A percentile compares a stretch with the other conserved stretches of the same genome.
Conservation (phyloP, 2,113 vertebrate genomes). For the Psilopsiagon aymara region DNA sequence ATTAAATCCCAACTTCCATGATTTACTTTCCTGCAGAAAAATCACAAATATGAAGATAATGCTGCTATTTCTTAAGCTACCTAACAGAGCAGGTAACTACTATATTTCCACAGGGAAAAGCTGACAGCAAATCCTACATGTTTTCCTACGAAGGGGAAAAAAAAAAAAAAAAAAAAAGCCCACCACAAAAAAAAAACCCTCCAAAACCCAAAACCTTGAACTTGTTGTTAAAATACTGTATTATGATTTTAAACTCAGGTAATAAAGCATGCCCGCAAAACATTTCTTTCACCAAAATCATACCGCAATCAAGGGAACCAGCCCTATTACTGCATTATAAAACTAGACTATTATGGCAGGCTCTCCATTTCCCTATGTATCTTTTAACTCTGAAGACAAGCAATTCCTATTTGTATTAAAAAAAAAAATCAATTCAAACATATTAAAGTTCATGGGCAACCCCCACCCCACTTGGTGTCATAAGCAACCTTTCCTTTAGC, state of each 20-base stretch:
- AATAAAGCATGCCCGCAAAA: slow-evolving; percentile 21
- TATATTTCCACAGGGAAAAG: slow-evolving; percentile 65
- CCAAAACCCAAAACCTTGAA: neutral
- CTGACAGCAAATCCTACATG: slow-evolving; percentile 16
- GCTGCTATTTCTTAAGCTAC: slow-evolving; percentile 54
- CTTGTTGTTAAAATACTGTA: slow-evolving; percentile 55
- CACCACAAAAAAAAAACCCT: neutral
- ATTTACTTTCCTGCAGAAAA: slow-evolving; percentile 8
- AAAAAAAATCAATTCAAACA: neutral
- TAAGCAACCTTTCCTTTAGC: neutral
- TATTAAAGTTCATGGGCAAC: neutral
- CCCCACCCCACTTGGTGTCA: neutral
- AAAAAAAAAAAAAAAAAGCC: neutral
- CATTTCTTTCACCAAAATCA: slow-evolving; percentile 51
- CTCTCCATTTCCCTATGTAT: neutral
- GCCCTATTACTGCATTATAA: slow-evolving; percentile 51
- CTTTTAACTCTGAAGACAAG: neutral
- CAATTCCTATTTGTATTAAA: neutral
- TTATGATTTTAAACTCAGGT: slow-evolving; percentile 55
- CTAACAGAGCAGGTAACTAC: slow-evolving; percentile 53
- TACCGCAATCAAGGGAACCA: slow-evolving; percentile 52
- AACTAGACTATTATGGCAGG: slow-evolving; percentile 41
- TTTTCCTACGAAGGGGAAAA: slow-evolving; percentile 6
- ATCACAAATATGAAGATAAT: neutral
- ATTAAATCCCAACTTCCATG: slow-evolving; percentile 56